Conservation (phyloP, 2,113 vertebrate genomes). For the Crotalus helleri region DNA sequence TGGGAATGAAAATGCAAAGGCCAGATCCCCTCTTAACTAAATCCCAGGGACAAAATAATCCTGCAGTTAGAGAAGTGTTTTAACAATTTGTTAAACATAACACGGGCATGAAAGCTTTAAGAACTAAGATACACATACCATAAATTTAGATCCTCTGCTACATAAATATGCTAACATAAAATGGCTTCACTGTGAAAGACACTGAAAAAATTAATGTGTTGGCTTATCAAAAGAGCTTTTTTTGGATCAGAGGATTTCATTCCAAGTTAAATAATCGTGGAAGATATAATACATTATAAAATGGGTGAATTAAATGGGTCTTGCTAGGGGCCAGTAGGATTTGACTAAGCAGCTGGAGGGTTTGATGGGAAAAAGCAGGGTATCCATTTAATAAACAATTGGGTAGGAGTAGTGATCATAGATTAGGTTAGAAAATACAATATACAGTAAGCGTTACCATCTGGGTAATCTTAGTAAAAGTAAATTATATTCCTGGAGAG, state of each 20-base stretch:
- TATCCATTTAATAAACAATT: no score
- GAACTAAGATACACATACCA: not conserved
- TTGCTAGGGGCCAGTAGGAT: slow-evolving; percentile 6
- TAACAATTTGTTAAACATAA: not conserved
- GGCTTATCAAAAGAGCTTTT: slow-evolving; percentile 7
- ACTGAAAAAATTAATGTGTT: slow-evolving; percentile 6
- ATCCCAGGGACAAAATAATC: not conserved
- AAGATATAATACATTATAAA: slow-evolving; percentile 39
- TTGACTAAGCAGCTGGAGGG: slow-evolving; percentile 24
- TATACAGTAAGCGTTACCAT: not conserved
- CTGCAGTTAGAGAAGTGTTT: not conserved
- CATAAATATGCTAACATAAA: not conserved
- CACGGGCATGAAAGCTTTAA: not conserved
- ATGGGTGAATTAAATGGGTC: slow-evolving; percentile 23
- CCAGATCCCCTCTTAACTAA: not conserved
- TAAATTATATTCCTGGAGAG: not conserved
- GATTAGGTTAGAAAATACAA: not conserved
- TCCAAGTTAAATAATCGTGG: slow-evolving; percentile 48
- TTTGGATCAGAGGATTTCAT: slow-evolving; percentile 44
- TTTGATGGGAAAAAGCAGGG: not conserved
- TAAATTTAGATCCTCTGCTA: not conserved
- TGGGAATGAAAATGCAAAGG: not conserved
- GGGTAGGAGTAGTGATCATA: not conserved
- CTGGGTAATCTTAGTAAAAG: not conserved
- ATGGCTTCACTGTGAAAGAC: slow-evolving; percentile 21